These are phyloP conservation scores for Taenioides sp. DNA, from an alignment of 2,797 vertebrate species.

Conservation along the genomic window DNA sequence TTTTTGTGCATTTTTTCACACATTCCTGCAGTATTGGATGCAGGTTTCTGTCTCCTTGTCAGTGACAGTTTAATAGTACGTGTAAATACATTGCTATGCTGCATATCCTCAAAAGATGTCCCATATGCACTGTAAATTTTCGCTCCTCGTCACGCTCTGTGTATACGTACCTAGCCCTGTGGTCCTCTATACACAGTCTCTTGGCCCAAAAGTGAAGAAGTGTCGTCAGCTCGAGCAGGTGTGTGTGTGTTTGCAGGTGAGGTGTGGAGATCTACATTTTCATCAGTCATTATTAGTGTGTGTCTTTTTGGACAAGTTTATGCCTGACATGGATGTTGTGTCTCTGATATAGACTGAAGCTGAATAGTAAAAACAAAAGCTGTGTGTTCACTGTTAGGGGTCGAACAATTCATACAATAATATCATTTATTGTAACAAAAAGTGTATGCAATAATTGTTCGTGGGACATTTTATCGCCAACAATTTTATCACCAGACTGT, in stretches of 20 bases:
- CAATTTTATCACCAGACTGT: too few species aligned
- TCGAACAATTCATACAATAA: too few species aligned
- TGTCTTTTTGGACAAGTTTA: slow-evolving; percentile 12
- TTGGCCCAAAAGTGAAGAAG: slow-evolving; percentile 43
- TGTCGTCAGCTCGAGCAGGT: slow-evolving; percentile 48
- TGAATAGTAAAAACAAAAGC: slow-evolving; percentile 18
- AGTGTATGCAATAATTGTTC: too few species aligned
- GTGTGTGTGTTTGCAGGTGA: slow-evolving; percentile 30
- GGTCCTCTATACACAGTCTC: slow-evolving; percentile 41
- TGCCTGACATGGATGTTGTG: slow-evolving; percentile 11
- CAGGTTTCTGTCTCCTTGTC: slow-evolving; percentile 37
- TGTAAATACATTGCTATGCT: slow-evolving; percentile 33
- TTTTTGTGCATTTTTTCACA: slow-evolving; percentile 41
- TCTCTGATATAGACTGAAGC: not conserved
- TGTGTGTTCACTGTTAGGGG: slow-evolving; percentile 1
- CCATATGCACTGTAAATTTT: slow-evolving; percentile 34
- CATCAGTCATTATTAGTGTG: slow-evolving; percentile 5
- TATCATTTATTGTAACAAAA: too few species aligned
- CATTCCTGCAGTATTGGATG: slow-evolving; percentile 51
- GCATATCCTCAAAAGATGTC: slow-evolving; percentile 27
- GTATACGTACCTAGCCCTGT: slow-evolving; percentile 46
- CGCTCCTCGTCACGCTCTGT: slow-evolving; percentile 34
- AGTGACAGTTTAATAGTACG: slow-evolving; percentile 46
- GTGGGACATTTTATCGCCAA: too few species aligned
- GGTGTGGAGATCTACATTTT: slow-evolving; percentile 24